These are phyloP conservation scores for Armadillidium nasatum DNA, from an alignment of 1,140 invertebrate species.

Conservation along the genomic window DNA sequence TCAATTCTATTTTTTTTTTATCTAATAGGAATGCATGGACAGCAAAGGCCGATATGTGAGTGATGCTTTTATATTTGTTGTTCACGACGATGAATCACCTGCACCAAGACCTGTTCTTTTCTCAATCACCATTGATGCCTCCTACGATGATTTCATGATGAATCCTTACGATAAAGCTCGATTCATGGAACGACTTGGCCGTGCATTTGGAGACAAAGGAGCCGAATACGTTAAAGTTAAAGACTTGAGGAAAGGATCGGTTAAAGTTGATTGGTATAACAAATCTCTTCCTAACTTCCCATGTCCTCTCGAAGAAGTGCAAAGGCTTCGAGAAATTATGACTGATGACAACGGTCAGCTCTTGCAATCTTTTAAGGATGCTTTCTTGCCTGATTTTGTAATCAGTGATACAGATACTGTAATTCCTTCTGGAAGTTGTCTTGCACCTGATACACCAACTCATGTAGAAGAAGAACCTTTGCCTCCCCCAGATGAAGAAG, in stretches of 20 bases:
- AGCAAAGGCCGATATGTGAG: constrained; percentile 64
- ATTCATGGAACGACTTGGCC: constrained; percentile 66
- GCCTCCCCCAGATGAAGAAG: constrained; percentile 53
- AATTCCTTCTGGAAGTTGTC: constrained; percentile 65
- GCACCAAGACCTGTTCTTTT: constrained; percentile 58
- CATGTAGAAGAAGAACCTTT: constrained; percentile 49
- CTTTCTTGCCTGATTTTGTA: constrained; percentile 72
- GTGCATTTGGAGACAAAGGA: constrained; percentile 67
- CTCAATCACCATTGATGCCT: constrained; percentile 68
- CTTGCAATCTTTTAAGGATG: constrained; percentile 59
- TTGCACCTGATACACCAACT: constrained; percentile 56
- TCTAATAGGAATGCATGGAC: constrained; percentile 55
- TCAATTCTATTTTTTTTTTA: too few species aligned
- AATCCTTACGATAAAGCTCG: constrained; percentile 56
- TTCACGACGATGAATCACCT: constrained; percentile 51
- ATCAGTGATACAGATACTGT: constrained; percentile 64
- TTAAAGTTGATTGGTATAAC: constrained; percentile 71
- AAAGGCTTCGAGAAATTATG: constrained; percentile 61
- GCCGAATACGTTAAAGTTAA: constrained; percentile 65
- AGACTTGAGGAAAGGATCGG: constrained; percentile 57
- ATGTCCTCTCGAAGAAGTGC: constrained; percentile 72
- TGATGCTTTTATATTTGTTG: constrained; percentile 72
- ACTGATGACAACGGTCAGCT: constrained; percentile 53
- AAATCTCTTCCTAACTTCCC: constrained; percentile 60
- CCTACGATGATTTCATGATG: constrained; percentile 65